These are phyloP conservation scores for Silurus glanis DNA, from an alignment of 2,113 vertebrate species.

Conservation along the genomic window DNA sequence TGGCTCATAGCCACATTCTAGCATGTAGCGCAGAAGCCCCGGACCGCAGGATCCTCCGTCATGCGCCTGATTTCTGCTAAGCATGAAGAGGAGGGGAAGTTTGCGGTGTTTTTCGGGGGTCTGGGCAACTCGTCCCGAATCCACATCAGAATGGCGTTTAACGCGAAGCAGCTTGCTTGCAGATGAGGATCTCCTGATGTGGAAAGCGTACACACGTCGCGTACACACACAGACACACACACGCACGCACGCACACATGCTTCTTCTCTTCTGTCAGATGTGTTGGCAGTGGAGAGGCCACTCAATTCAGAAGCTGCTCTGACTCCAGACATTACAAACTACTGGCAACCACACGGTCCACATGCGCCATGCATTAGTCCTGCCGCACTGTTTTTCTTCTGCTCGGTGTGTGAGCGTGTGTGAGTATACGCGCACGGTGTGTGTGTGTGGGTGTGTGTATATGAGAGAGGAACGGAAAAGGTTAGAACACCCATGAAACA, in stretches of 20 bases:
- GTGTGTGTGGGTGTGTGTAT: conserved; percentile 52
- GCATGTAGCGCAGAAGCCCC: conserved; percentile 44
- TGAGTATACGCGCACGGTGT: conserved; percentile 31
- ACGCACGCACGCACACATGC: conserved; percentile 49
- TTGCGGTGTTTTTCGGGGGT: conserved; percentile 46
- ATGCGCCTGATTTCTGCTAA: conserved; percentile 55
- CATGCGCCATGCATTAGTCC: conserved; percentile 64
- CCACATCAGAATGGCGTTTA: conserved; percentile 72
- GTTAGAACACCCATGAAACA: conserved; percentile 36
- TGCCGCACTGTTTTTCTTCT: conserved; percentile 43
- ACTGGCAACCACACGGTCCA: conserved; percentile 75
- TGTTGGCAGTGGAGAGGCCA: conserved; percentile 69
- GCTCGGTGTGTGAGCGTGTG: conserved; percentile 36
- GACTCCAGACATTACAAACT: conserved; percentile 75
- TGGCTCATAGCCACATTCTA: conserved; percentile 44
- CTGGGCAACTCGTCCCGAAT: conserved; percentile 70
- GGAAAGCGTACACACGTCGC: conserved; percentile 38
- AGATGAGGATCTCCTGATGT: conserved; percentile 69
- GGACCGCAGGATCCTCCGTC: conserved; percentile 48
- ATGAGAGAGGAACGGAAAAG: neutral
- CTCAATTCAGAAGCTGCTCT: conserved; percentile 70
- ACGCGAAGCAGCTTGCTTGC: conserved; percentile 75
- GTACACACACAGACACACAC: conserved; percentile 46
- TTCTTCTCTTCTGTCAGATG: conserved; percentile 66
- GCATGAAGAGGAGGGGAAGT: conserved; percentile 58